Base-by-base conservation (phyloP, 2,888 invertebrate species). In the Ormyrus nitidulus region DNA sequence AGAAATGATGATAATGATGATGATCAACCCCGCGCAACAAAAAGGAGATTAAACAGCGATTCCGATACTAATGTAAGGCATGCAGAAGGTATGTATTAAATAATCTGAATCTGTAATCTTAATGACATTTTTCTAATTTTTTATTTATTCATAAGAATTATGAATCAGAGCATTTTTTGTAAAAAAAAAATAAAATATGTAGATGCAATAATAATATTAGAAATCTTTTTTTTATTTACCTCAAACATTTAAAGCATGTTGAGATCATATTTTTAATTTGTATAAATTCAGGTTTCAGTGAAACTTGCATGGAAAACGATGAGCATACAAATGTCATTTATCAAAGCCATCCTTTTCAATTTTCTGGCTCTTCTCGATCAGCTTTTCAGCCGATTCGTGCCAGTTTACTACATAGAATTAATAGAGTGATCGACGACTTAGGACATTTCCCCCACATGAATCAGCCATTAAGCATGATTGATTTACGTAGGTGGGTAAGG, bases 311-410 rank as follows among this genome's bases (percentile, higher is more conserved):
- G 19, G 19, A 2, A 19, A 19, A 19, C 19, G 19, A 19, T 19
- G 19, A 19, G 2, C 19, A 19, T 19, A 19, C 19, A n/a, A 68
- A 48, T 13, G 56, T 83, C 1, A 80, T 81, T 7, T 81, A 81
- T 9, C 84, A 83, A 6, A 49, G 56, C 1, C 82, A 85, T 10
- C 51, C 84, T 2, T 85, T 86, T 5, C 86, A 85, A 49, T 89
- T 88, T 62, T 88, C 87, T 5, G 85, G 89, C 11, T 88, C 89
- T 5, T 86, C 86, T 10, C 86, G 85, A 6, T 90, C 91, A 4
- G 90, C 90, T 3, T 90, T 90, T 83, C 88, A 90, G 56, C 90
- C 90, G 1, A 88, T 87, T 53, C 83, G 85, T 59, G 85, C 86
- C 5, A 19, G 19, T 19, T 19, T 19, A 2, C 19, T 19, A 19